Base-by-base conservation (phyloP, 2,888 invertebrate species). In the Lasioglossum vierecki region DNA sequence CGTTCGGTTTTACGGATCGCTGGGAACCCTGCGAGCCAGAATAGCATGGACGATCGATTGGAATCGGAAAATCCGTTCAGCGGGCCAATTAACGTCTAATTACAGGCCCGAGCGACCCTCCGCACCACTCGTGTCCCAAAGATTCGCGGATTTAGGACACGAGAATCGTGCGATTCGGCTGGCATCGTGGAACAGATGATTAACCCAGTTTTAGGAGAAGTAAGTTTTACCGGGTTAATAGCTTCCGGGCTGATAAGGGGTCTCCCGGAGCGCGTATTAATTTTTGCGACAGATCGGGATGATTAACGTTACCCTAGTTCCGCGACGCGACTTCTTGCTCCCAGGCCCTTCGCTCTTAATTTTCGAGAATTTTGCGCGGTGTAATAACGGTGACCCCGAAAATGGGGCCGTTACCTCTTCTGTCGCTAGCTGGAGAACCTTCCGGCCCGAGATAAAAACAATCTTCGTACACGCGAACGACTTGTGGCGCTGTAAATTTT, bases 221-320 rank as follows among this genome's bases (percentile, higher is more conserved):
- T 80, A 79, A 85, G 78, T 87, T 87, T 83, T 79, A 85, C 85
- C 82, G 44, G 85, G 87, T 87, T 87, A 85, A 87, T 87, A 83
- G 87, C 87, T 87, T 80, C 87, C 80, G 78, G 85, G 80, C 72
- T 80, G 87, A 87, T 83, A 80, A 83, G 85, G 66, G 77, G 57
- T 46, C 75, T 71, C 30, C 26, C 46, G 18, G 71, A 46, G 30
- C 44, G 26, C 63, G 57, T 76, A 76, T 76, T 80, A 80, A 80
- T 80, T 60, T 57, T 57, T 66, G 44, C 39, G 76, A 80, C 70
- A 53, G 80, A 71, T 80, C 46, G 26, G 57, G 53, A 68, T 75
- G 60, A 71, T 70, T 35, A 78, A 71, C 46, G 68, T 44, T 57
- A 35, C 44, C 70, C 46, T 46, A 35, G 57, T 76, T 53, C 22